Evolutionary conservation across 2,113 vertebrate species (phyloP).

Genomic region (Strix aluco): DNA sequence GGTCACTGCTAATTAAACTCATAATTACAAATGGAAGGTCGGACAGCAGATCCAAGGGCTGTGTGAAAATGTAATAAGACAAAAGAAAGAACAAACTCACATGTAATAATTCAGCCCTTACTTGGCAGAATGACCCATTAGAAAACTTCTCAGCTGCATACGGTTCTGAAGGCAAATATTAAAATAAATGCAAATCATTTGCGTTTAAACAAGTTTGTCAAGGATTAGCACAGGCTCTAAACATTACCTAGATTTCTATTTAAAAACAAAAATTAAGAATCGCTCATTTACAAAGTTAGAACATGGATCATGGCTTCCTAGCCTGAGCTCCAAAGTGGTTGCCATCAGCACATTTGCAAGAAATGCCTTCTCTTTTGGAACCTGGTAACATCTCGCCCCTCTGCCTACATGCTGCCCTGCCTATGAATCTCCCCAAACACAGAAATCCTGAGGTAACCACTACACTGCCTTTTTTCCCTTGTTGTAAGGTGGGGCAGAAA

Average conservation of each 20-base stretch:
- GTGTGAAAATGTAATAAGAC: neutral
- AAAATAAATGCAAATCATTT: neutral
- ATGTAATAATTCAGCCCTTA: neutral
- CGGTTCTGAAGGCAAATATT: neutral
- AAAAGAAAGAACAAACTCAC: neutral
- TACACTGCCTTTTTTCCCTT: neutral
- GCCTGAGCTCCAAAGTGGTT: neutral
- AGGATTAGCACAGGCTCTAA: neutral
- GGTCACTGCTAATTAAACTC: slow-evolving; percentile 61
- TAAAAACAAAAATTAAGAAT: neutral
- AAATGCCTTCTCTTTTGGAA: neutral
- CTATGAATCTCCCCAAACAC: fast-evolving
- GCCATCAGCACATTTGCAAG: neutral
- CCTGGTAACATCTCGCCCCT: fast-evolving
- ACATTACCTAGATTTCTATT: neutral
- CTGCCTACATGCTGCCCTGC: neutral
- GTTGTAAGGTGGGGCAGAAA: neutral
- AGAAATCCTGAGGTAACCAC: neutral
- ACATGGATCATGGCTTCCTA: neutral
- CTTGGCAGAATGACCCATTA: neutral
- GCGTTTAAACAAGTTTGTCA: neutral
- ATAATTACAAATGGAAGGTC: slow-evolving; percentile 51
- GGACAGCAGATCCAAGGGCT: slow-evolving; percentile 12
- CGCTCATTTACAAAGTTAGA: neutral
- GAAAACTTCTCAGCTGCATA: neutral